phyloP scores from a whole-genome alignment of 1,140 invertebrate genomes.

The Drosophila sturtevanti region DNA sequence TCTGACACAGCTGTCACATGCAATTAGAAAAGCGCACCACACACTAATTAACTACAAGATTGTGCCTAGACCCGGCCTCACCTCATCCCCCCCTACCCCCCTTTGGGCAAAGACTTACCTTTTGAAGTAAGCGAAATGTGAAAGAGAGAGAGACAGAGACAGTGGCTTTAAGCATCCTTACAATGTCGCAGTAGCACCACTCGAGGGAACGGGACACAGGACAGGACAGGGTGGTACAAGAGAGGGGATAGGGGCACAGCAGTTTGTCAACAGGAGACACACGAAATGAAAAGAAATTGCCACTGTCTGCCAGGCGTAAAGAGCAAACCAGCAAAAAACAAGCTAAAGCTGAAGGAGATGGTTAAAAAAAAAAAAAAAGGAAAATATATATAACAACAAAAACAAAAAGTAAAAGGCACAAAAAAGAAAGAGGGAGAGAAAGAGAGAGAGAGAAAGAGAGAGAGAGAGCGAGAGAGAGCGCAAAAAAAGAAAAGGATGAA shows the following conservation, averaged over 20 bases:
- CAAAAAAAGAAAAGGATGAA: conserved; percentile 32
- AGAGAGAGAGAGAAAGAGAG: conserved; percentile 24
- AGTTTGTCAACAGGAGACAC: conserved; percentile 73
- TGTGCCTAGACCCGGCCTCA: neutral
- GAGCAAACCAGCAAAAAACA: conserved; percentile 19
- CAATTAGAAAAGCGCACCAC: conserved; percentile 67
- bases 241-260: conserved; percentile 33
- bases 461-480: conserved; percentile 27
- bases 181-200: conserved; percentile 72
- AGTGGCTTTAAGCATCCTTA: conserved; percentile 53
- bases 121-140: conserved; percentile 35
- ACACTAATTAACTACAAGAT: conserved; percentile 75
- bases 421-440: conserved; percentile 21
- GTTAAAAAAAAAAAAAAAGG: neutral
- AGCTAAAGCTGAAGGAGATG: conserved; percentile 23
- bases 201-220: conserved; percentile 48
- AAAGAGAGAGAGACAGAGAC: neutral
- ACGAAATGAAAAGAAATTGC: conserved; percentile 78
- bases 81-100: neutral
- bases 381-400: conserved; percentile 23
- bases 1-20: conserved; percentile 52
- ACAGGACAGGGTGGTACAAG: conserved; percentile 15
- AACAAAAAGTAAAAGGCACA: conserved; percentile 28
- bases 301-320: conserved; percentile 63
- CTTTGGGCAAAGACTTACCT: conserved; percentile 32